Conservation (phyloP, 2,113 vertebrate genomes). For the Coregonus clupeaformis region DNA sequence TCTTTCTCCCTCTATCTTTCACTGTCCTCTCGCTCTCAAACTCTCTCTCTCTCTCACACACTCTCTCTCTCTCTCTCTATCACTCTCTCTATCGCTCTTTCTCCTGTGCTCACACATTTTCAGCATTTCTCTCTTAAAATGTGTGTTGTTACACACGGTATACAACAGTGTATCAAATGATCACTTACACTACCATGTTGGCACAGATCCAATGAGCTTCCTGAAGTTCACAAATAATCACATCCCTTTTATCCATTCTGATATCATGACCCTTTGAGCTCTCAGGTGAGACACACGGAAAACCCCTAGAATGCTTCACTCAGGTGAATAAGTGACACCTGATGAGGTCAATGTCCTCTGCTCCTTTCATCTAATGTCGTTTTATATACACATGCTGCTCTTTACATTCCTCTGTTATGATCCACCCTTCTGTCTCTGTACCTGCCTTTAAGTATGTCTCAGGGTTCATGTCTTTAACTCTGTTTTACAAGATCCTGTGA, state of each 20-base stretch:
- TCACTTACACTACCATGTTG: neutral
- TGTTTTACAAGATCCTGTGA: conserved; percentile 34
- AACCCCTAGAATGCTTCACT: neutral
- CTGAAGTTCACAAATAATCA: neutral
- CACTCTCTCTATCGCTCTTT: no score
- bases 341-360: conserved; percentile 41
- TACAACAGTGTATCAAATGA: neutral
- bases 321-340: conserved; percentile 57
- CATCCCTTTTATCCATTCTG: no score
- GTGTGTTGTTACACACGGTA: neutral
- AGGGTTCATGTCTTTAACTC: conserved; percentile 6
- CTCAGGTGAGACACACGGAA: no score
- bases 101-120: neutral
- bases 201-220: no score
- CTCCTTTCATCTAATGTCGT: conserved; percentile 26
- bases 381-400: conserved; percentile 12
- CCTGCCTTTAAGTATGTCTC: conserved; percentile 16
- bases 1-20: neutral
- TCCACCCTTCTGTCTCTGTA: conserved; percentile 24
- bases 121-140: no score
- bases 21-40: no score
- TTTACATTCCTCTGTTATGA: conserved; percentile 37
- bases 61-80: no score
- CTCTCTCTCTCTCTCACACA: neutral
- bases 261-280: no score